Evolutionary conservation across 1,140 invertebrate species (phyloP).

Genomic region (Onthophagus taurus): DNA sequence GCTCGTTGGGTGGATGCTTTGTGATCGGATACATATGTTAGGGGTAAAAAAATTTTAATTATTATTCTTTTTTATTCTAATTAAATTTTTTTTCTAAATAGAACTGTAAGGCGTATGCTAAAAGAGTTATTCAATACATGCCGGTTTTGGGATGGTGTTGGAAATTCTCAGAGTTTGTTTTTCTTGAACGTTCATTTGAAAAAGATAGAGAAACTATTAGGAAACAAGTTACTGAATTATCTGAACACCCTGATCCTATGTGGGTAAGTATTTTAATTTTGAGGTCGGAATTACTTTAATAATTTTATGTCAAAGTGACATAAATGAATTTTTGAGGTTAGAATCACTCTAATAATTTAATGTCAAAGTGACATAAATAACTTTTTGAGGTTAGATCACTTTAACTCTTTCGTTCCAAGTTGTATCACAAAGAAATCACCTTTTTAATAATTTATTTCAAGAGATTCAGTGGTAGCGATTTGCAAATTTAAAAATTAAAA

Average conservation of each 20-base stretch:
- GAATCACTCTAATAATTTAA: too few relatives aligned
- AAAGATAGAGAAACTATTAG: conserved; percentile 79
- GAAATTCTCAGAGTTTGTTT: conserved; percentile 89
- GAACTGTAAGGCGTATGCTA: conserved; percentile 93
- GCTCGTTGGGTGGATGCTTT: conserved; percentile 81
- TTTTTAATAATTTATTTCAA: too few relatives aligned
- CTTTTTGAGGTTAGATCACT: too few relatives aligned
- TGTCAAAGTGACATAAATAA: too few relatives aligned
- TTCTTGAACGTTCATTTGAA: conserved; percentile 83
- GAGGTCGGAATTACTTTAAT: too few relatives aligned
- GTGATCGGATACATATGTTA: conserved; percentile 64
- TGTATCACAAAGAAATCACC: too few relatives aligned
- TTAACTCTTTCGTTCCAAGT: too few relatives aligned
- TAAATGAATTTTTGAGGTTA: too few relatives aligned
- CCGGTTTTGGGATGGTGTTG: conserved; percentile 93
- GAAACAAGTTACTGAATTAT: conserved; percentile 67
- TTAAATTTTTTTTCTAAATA: conserved; percentile 39
- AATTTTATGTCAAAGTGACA: too few relatives aligned
- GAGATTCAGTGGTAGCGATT: too few relatives aligned
- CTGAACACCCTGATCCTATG: conserved; percentile 79
- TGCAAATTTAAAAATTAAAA: too few relatives aligned
- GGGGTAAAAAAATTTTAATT: conserved; percentile 52
- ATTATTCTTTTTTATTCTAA: background rate
- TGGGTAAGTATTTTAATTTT: conserved; percentile 56
- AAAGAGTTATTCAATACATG: conserved; percentile 82